phyloP scores from a whole-genome alignment of 2,888 invertebrate species.

The Leptinotarsa juncta region DNA sequence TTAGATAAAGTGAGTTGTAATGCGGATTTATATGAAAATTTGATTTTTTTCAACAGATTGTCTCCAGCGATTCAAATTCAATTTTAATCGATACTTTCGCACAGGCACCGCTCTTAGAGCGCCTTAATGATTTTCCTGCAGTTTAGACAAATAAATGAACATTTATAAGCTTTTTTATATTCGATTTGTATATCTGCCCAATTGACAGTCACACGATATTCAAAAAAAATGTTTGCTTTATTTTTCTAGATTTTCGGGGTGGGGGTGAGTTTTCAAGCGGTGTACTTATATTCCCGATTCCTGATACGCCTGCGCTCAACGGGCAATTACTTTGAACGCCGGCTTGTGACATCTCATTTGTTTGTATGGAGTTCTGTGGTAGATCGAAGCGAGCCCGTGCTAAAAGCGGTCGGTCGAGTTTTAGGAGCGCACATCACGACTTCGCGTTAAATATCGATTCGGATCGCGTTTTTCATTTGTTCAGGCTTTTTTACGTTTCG shows the following conservation, averaged over 20 bases:
- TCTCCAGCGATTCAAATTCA: no score
- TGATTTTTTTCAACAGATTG: no score
- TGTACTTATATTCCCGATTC: neutral
- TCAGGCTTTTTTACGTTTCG: slow-evolving; percentile 15
- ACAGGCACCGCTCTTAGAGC: no score
- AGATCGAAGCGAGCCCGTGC: slow-evolving; percentile 27
- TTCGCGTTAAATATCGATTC: slow-evolving; percentile 27
- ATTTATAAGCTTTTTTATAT: no score
- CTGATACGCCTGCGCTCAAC: slow-evolving; percentile 4
- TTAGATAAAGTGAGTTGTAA: no score
- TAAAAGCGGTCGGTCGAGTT: neutral
- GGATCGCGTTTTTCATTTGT: slow-evolving; percentile 7
- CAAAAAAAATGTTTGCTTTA: neutral
- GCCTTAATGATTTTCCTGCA: no score
- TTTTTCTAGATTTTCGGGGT: neutral
- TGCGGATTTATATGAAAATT: no score
- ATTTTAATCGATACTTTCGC: no score
- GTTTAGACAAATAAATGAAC: no score
- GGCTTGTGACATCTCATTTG: slow-evolving; percentile 31
- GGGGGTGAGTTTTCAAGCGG: neutral
- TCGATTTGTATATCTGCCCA: no score
- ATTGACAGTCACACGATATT: no score
- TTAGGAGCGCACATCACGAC: slow-evolving; percentile 16
- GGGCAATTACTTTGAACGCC: slow-evolving; percentile 6
- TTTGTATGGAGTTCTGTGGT: slow-evolving; percentile 27